A percentile compares a stretch with the other conserved stretches of the same genome.
Evolutionary conservation across 23 tunicate genomes (phyloP).

Genomic region (Clavelina lepadiformis): DNA sequence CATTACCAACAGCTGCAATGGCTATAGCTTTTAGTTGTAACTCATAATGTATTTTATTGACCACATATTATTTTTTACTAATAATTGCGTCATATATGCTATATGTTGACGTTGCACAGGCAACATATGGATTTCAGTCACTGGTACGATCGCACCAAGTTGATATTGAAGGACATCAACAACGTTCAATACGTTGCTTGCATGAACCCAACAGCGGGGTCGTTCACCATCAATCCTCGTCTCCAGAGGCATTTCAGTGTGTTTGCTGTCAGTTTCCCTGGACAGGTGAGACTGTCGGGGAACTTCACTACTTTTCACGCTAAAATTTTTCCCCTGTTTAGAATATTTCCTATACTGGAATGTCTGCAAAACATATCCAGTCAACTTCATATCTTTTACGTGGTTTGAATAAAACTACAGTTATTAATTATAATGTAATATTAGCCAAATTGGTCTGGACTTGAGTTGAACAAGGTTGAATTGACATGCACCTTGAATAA

Average conservation of each 20-base stretch:
- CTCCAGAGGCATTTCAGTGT: constrained; percentile 92
- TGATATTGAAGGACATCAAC: constrained; percentile 85
- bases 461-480: no score
- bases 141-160: constrained; percentile 93
- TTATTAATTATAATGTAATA: no score
- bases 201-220: constrained; percentile 99
- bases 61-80: not conserved
- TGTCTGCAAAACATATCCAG: no score
- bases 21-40: not conserved
- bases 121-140: constrained; percentile 97
- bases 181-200: constrained; percentile 95
- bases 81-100: not conserved
- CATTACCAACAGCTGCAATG: not conserved
- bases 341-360: no score
- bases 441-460: no score
- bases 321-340: no score
- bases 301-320: no score
- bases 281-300: constrained; percentile 54
- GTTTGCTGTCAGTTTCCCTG: constrained; percentile 97
- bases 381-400: no score
- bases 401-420: no score
- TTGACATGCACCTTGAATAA: no score
- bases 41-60: not conserved
- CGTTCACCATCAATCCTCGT: constrained; percentile 95
- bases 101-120: constrained; percentile 22